phyloP scores from a whole-genome alignment of 2,113 vertebrate genomes.

The Origma solitaria region DNA sequence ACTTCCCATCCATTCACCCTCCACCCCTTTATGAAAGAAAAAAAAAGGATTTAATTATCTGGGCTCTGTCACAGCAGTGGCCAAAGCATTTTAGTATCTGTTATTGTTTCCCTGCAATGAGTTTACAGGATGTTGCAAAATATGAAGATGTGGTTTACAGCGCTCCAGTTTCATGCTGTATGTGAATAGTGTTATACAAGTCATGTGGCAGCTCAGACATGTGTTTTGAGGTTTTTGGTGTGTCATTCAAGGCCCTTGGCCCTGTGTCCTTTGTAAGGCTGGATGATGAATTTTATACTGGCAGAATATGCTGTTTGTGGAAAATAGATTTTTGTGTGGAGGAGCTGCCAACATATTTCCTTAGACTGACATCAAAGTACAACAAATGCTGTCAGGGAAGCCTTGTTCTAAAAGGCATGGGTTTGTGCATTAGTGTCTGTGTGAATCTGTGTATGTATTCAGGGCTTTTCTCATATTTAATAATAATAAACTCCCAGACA shows the following conservation, averaged over 20 bases:
- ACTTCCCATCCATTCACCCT: neutral
- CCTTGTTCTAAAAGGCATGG: neutral
- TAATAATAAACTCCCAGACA: neutral
- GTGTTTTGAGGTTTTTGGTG: conserved; percentile 64
- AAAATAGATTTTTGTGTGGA: conserved; percentile 29
- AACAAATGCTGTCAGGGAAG: conserved; percentile 42
- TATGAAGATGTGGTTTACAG: neutral
- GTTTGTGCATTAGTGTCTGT: neutral
- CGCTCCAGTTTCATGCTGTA: neutral
- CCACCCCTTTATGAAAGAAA: neutral
- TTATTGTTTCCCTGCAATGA: neutral
- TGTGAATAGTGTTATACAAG: conserved; percentile 20
- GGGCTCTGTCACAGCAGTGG: neutral
- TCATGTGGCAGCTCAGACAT: conserved; percentile 49
- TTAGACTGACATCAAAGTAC: conserved; percentile 51
- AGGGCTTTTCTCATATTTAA: neutral
- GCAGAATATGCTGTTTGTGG: conserved; percentile 40
- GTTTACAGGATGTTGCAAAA: conserved; percentile 33
- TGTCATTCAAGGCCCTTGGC: conserved; percentile 57
- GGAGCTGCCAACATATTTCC: conserved; percentile 56
- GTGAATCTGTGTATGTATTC: neutral
- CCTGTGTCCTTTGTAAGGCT: conserved; percentile 61
- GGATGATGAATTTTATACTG: conserved; percentile 48
- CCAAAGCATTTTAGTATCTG: neutral
- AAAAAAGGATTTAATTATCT: neutral